These are phyloP conservation scores for Elysia crispata DNA, from an alignment of 2,888 invertebrate species.

Conservation along the genomic window DNA sequence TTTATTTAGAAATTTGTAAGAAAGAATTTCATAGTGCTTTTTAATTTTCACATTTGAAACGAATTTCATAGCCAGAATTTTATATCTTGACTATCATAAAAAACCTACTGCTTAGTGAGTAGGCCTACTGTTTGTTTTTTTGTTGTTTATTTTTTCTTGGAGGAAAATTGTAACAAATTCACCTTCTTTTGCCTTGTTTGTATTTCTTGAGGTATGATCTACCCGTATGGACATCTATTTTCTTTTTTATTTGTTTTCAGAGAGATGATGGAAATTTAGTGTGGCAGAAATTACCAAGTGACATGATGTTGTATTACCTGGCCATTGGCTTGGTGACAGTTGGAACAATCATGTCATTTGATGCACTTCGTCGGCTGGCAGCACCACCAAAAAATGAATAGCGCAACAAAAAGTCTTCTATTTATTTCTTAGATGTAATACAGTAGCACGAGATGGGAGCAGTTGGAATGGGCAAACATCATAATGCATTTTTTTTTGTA, in stretches of 20 bases:
- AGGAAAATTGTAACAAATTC: too few relatives aligned
- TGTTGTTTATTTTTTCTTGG: too few relatives aligned
- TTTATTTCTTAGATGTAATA: background rate
- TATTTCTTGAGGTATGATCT: too few relatives aligned
- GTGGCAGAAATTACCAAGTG: conserved; percentile 54
- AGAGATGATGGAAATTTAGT: conserved; percentile 56
- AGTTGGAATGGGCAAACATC: background rate
- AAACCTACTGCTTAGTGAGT: too few relatives aligned
- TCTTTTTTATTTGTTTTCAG: conserved; percentile 46
- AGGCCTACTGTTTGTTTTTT: too few relatives aligned
- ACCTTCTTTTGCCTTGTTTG: too few relatives aligned
- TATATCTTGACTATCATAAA: too few relatives aligned
- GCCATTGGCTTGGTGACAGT: background rate
- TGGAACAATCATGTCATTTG: conserved; percentile 79
- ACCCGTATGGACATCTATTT: background rate
- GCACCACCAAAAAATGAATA: conserved; percentile 25
- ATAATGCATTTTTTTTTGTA: too few relatives aligned
- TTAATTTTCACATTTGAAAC: too few relatives aligned
- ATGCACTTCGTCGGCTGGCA: conserved; percentile 1
- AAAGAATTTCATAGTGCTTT: too few relatives aligned
- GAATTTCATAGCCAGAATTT: too few relatives aligned
- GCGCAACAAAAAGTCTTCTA: background rate
- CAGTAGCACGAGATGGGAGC: background rate
- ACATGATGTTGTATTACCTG: conserved; percentile 6
- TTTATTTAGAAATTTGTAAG: too few relatives aligned